phyloP scores from a whole-genome alignment of 2,113 vertebrate species.

The Neolamprologus hecqui region DNA sequence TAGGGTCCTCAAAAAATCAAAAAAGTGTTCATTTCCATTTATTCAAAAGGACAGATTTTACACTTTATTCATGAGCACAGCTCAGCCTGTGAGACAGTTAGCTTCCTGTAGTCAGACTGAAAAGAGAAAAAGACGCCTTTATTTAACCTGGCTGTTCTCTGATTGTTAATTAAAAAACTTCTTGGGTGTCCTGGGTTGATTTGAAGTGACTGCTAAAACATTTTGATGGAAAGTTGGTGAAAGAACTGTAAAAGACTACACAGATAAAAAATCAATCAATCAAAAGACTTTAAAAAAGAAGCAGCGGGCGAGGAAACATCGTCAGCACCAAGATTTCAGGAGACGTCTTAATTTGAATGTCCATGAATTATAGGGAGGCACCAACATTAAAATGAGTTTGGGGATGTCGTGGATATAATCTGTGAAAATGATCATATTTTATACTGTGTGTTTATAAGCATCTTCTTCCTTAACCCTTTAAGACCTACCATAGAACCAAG shows the following conservation, averaged over 20 bases:
- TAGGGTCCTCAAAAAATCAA: accelerated
- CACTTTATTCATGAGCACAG: not conserved
- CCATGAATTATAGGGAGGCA: not conserved
- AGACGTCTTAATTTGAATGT: not conserved
- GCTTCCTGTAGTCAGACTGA: not conserved
- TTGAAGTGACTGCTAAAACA: not conserved
- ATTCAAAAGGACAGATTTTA: not conserved
- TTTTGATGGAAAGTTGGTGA: not conserved
- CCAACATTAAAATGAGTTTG: not conserved
- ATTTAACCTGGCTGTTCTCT: no score
- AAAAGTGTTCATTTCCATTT: accelerated
- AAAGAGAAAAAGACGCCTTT: accelerated
- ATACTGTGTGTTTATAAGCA: not conserved
- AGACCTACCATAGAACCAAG: no score
- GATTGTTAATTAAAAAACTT: not conserved
- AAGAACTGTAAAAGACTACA: not conserved
- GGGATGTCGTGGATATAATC: accelerated
- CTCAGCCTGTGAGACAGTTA: accelerated
- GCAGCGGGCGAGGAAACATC: accelerated
- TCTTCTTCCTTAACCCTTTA: not conserved
- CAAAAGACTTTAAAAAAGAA: not conserved
- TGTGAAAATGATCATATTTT: not conserved
- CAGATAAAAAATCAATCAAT: not conserved
- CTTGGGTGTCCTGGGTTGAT: not conserved
- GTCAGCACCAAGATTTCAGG: not conserved